A percentile compares a stretch with the other conserved stretches of the same genome.
Evolutionary conservation across 1,140 invertebrate species (phyloP).

Genomic region (Bathynomus jamesi): DNA sequence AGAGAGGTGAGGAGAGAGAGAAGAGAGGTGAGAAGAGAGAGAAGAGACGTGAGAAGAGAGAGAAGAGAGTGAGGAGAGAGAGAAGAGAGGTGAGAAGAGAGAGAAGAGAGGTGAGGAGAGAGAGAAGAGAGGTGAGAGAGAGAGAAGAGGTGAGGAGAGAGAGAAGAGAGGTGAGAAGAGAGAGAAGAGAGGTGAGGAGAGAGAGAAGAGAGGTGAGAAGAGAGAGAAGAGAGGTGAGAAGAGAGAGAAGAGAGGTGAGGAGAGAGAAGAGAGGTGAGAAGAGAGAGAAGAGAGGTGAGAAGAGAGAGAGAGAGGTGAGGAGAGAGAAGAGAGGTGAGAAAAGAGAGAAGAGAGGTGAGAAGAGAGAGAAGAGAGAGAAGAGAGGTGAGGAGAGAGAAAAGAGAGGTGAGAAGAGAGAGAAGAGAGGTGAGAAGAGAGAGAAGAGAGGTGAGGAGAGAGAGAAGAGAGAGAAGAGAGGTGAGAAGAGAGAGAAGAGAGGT

Average conservation of each 20-base stretch:
- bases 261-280: neutral
- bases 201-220: neutral
- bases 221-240: neutral
- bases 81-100: neutral
- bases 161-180: neutral
- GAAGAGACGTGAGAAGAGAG: neutral
- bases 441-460: neutral
- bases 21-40: neutral
- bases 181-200: neutral
- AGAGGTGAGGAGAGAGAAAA: neutral
- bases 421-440: neutral
- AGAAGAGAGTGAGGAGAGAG: neutral
- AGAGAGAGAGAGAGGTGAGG: no score
- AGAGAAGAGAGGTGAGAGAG: neutral
- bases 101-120: neutral
- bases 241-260: neutral
- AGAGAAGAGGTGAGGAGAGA: neutral
- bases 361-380: neutral
- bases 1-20: neutral
- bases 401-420: neutral
- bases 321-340: neutral
- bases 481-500: neutral
- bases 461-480: neutral
- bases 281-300: neutral
- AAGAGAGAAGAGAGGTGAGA: neutral